These are phyloP conservation scores for Margarornis squamiger DNA, from an alignment of 2,797 vertebrate genomes.

Conservation along the genomic window DNA sequence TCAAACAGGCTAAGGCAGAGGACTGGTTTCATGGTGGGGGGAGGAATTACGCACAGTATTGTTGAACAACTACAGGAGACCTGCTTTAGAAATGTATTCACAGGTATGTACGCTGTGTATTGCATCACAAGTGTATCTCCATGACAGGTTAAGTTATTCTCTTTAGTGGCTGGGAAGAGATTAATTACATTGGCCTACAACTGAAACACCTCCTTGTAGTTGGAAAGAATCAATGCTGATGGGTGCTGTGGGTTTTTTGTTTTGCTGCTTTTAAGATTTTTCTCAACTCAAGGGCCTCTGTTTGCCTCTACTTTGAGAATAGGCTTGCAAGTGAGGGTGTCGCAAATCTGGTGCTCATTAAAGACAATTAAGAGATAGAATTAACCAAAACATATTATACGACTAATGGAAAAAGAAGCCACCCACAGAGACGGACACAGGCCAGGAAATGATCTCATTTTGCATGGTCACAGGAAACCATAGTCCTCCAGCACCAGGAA, in stretches of 20 bases:
- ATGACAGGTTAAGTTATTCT: constrained; percentile 1
- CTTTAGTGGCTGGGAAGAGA: background rate
- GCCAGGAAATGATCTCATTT: constrained; percentile 79
- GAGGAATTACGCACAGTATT: background rate
- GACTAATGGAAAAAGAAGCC: constrained; percentile 86
- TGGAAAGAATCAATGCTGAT: background rate
- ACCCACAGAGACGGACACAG: constrained; percentile 82
- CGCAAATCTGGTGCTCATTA: constrained; percentile 84
- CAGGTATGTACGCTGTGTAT: background rate
- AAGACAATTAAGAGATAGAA: constrained; percentile 89
- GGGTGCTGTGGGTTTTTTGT: background rate
- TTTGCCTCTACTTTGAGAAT: constrained; percentile 53
- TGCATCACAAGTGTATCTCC: background rate
- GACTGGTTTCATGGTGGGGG: background rate
- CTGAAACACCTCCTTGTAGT: background rate
- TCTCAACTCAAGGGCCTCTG: constrained; percentile 58
- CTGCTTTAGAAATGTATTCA: background rate
- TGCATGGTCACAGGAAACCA: constrained; percentile 63
- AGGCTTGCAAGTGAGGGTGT: constrained; percentile 65
- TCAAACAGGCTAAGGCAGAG: constrained; percentile 14
- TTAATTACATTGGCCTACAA: background rate
- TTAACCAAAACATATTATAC: constrained; percentile 86
- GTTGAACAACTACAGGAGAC: background rate
- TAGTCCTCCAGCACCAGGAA: constrained; percentile 42
- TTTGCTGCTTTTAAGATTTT: constrained; percentile 25